These are phyloP conservation scores for Dipus sagitta DNA, from an alignment of 2,797 vertebrate genomes.

Conservation along the genomic window DNA sequence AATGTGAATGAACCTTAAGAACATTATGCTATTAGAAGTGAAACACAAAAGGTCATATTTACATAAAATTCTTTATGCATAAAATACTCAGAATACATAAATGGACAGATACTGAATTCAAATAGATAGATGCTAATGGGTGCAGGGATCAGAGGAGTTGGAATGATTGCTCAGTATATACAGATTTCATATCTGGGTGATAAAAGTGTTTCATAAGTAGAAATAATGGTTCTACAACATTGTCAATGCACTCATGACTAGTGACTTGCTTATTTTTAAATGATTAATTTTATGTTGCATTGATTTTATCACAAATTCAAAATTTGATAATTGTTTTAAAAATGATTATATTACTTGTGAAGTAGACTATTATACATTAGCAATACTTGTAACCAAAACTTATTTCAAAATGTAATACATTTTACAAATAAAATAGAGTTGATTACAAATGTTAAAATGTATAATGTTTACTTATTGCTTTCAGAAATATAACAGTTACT, in stretches of 20 bases:
- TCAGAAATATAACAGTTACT: neutral
- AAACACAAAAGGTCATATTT: neutral
- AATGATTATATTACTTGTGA: neutral
- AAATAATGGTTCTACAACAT: neutral
- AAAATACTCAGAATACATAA: neutral
- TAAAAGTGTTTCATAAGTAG: neutral
- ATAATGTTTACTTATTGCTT: neutral
- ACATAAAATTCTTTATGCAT: neutral
- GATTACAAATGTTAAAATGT: neutral
- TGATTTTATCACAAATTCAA: neutral
- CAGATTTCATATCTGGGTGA: neutral
- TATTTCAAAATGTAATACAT: neutral
- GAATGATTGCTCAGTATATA: neutral
- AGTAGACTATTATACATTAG: neutral
- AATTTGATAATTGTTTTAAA: neutral
- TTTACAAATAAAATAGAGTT: neutral
- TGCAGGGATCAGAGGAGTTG: too few relatives aligned
- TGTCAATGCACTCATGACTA: neutral
- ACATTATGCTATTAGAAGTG: neutral
- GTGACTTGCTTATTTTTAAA: neutral
- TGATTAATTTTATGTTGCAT: neutral
- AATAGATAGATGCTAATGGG: rapidly evolving
- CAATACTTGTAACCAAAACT: neutral
- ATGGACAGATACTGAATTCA: neutral
- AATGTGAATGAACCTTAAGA: neutral